Evolutionary conservation across 2,888 invertebrate species (phyloP), one percentile per base, ranked within the genome.

Genomic region (Volucella zonaria): DNA sequence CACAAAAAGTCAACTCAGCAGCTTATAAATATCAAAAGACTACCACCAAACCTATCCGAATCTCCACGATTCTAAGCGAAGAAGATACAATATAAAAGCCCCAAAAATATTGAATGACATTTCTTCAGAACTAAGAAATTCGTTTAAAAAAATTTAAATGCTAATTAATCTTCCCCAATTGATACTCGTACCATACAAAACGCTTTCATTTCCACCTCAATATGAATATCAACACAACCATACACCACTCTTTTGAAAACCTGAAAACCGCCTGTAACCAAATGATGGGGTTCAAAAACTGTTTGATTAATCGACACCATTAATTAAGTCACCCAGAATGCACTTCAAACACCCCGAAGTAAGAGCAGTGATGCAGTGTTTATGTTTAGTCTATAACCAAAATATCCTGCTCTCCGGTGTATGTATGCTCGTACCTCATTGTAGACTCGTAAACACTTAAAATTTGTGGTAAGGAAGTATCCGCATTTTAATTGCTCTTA

Each of bases 291-390:
- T 78, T 78, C 47, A 38, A 70, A 75, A 59, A 54, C 64, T 18
- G 59, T 62, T 71, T 83, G 83, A 83, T 80, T 79, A 83, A 83
- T 83, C 67, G 80, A 71, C 43, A 61, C 59, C 67, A 83, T 83
- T 71, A 83, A 83, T 83, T 79, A 79, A 80, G 61, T 67, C 70
- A 75, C 43, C 80, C 59, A 47, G 51, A 80, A 66, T 80, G 75
- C 75, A 79, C 78, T 82, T 66, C 66, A 76, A 51, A 75, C 59
- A 71, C 38, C 52, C 15, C 42, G 31, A 70, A 68, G 43, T 66
- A 59, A 18, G 66, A 68, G 43, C 56, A 59, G 43, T 80, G 70
- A 62, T 59, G 66, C 71, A 70, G 59, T 83, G 79, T 83, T 83
- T 78, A 51, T 82, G 82, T 83, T 83, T 79, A 79, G 82, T 79